These are phyloP conservation scores for Nephrotoma appendiculata DNA, from an alignment of 2,888 invertebrate species.

Conservation along the genomic window DNA sequence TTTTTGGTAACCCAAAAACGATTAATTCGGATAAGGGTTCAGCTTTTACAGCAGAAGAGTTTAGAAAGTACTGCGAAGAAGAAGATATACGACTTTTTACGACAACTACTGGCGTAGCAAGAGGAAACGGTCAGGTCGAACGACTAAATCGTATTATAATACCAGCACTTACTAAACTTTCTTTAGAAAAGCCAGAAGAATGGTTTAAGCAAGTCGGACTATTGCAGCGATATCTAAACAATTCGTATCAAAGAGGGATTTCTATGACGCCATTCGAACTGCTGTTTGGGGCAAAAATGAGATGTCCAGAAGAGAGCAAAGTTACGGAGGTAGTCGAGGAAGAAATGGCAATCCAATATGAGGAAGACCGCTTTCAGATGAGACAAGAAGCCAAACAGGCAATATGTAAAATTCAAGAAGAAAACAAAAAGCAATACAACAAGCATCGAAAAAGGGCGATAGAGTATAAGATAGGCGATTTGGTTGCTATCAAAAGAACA, in stretches of 20 bases:
- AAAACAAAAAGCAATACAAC: background rate
- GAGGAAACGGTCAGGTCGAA: slow-evolving; percentile 26
- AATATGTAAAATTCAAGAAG: too few relatives aligned
- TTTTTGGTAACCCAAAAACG: slow-evolving; percentile 22
- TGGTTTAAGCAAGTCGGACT: slow-evolving; percentile 17
- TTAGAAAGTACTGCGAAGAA: slow-evolving; percentile 20
- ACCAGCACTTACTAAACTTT: slow-evolving; percentile 21
- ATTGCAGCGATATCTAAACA: slow-evolving; percentile 18
- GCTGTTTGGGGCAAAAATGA: slow-evolving; percentile 7
- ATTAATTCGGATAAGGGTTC: slow-evolving; percentile 22
- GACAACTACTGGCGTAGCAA: slow-evolving; percentile 19
- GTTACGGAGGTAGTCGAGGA: too few relatives aligned
- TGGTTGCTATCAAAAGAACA: background rate
- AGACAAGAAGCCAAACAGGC: too few relatives aligned
- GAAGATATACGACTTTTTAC: slow-evolving; percentile 19
- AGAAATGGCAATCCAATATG: too few relatives aligned
- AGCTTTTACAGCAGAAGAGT: slow-evolving; percentile 23
- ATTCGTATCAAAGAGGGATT: slow-evolving; percentile 6
- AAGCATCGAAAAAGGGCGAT: background rate
- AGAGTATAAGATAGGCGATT: background rate
- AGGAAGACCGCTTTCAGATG: too few relatives aligned
- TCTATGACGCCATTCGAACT: slow-evolving; percentile 9
- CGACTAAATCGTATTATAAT: slow-evolving; percentile 16
- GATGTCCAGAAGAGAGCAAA: background rate
- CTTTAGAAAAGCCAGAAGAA: slow-evolving; percentile 18